Base-by-base conservation (phyloP, 1,140 invertebrate genomes). In the Dreissena rostriformis region DNA sequence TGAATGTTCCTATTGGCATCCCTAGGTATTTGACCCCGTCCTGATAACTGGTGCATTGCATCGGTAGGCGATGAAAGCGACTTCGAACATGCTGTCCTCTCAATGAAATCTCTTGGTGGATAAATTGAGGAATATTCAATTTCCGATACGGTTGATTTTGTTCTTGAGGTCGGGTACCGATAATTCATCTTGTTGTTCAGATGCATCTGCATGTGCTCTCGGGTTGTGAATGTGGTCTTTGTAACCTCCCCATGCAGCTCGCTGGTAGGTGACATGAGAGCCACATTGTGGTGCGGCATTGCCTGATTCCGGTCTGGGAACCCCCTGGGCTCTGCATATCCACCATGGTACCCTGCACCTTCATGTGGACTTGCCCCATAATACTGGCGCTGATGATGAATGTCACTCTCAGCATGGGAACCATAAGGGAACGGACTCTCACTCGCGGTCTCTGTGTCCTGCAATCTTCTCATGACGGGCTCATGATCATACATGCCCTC, bases 81-180 rank as follows among this genome's bases (percentile, higher is more conserved):
- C 11, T 12, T 7, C 28, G 52, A 24, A 26, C 55, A 24, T 0
- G 57, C 52, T 17, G 80, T 17, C 29, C 28, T 55, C 14, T 84
- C 73, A 51, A 84, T 76, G n/a, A 84, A 77, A 39, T 77, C 74
- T 29, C 39, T 66, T 4, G 82, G 71, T 51, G 82, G 82, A 39
- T 84, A 84, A 11, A 84, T 84, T 24, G 82, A 70, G 39, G 82
- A 77, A 28, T 71, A 84, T 24, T 84, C 65, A 24, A 65, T 61
- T 6, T 75, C 66, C n/a, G 67, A 61, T 7, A 81, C n/a, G 22
- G 6, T 61, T 2, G 15, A 6, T 24, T 84, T 74, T n/a, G n/a
- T n/a, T n/a, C n/a, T n/a, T n/a, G n/a, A n/a, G 24, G 66, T 75
- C 49, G 39, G 63, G 28, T 81, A 72, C 24, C 26, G 22, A 65